Evolutionary conservation across 35 echinoderm and acorn worm species (phyloP).

Genomic region (Apostichopus parvimensis): DNA sequence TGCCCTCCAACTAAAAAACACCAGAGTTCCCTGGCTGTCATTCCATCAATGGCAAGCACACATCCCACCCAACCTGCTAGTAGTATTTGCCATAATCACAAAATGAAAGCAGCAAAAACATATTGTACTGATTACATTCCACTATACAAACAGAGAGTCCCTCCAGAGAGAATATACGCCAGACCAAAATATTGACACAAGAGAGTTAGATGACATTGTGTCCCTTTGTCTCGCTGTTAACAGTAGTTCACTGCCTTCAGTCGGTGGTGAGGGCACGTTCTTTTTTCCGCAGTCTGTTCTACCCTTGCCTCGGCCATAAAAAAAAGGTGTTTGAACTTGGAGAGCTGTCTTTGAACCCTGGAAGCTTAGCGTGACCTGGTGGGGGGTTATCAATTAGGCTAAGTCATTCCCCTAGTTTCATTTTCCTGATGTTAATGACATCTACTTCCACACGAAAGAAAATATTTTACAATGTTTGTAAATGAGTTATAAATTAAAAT

Average conservation of each 20-base stretch:
- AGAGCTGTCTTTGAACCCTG: neutral
- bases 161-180: neutral
- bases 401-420: neutral
- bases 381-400: neutral
- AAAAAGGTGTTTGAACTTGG: constrained; percentile 33
- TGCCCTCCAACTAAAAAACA: too few species aligned
- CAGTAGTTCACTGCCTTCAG: constrained; percentile 23
- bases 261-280: neutral
- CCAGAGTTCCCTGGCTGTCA: too few species aligned
- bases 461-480: neutral
- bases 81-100: neutral
- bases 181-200: constrained; percentile 38
- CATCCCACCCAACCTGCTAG: neutral
- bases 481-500: too few species aligned
- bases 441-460: neutral
- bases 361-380: neutral
- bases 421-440: neutral
- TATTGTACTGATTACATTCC: constrained; percentile 22
- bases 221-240: neutral
- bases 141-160: constrained; percentile 9
- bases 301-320: neutral
- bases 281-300: neutral
- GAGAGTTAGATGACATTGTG: constrained; percentile 37
- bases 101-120: constrained; percentile 16
- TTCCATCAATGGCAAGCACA: too few species aligned